Evolutionary conservation across 2,113 vertebrate species (phyloP).

Genomic region (Rhipidura dahli): DNA sequence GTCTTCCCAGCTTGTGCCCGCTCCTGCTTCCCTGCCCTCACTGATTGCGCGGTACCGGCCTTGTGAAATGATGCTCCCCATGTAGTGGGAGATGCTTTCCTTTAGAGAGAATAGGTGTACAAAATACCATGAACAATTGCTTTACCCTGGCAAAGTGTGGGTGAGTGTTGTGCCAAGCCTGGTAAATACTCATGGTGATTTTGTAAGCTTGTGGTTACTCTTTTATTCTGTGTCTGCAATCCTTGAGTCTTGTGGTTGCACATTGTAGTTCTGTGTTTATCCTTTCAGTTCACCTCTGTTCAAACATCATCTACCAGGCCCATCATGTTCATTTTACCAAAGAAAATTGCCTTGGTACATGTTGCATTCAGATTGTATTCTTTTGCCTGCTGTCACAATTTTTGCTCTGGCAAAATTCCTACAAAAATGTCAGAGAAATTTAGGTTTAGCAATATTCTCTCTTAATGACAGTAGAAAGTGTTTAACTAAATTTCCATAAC

Average conservation of each 20-base stretch:
- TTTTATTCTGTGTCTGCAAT: not conserved
- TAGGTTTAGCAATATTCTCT: not conserved
- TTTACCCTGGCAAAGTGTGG: conserved; percentile 37
- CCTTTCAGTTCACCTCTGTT: conserved; percentile 43
- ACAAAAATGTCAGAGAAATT: not conserved
- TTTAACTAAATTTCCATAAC: not conserved
- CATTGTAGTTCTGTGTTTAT: not conserved
- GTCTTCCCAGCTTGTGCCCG: conserved; percentile 57
- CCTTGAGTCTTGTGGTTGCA: not conserved
- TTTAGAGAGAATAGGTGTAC: not conserved
- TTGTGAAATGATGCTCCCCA: conserved; percentile 24
- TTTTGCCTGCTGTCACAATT: not conserved
- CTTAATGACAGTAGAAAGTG: not conserved
- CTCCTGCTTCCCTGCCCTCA: conserved; percentile 44
- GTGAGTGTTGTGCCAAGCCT: conserved; percentile 41
- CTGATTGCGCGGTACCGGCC: not conserved
- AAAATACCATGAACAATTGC: conserved; percentile 54
- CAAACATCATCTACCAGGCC: not conserved
- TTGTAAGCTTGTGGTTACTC: not conserved
- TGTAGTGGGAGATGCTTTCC: not conserved
- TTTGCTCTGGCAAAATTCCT: not conserved
- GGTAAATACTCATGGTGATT: conserved; percentile 58
- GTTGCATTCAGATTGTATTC: not conserved
- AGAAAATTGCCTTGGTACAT: not conserved
- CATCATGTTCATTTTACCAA: not conserved